Base-by-base conservation (phyloP, 2,797 vertebrate genomes). In the Gila robusta region DNA sequence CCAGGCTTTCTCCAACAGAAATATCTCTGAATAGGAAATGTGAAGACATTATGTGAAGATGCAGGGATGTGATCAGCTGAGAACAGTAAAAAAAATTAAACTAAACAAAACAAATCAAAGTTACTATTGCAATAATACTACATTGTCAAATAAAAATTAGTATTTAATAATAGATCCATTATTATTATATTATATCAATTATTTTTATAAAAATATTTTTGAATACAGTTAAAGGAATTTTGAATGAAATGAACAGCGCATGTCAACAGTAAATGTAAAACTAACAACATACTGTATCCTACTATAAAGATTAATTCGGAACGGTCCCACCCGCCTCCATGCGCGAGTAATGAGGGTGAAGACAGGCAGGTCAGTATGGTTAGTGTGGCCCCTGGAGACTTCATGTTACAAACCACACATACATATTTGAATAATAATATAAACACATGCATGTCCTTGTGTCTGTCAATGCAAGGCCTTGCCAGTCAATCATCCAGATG, bases 1-100 rank as follows among this genome's bases (percentile, higher is more conserved):
- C 70, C 39, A 82, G 37, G 64, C 39, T 64, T 85, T 41, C 39
- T 71, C 11, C 23, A 74, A 90, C 79, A 86, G 52, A 88, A 82
- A 87, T 73, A 47, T 52, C 80, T 78, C 83, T 88, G 82, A 80
- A 8, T 39, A 64, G n/a, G n/a, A 81, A n/a, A 44, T 44, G 12
- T 26, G 39, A 44, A 79, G 77, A 64, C 23, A 64, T 23, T 44
- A 7, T 52, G 21, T 78, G 62, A 67, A 49, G 41, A 67, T 79
- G 76, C 4, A 79, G 23, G 49, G 0, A 54, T 56, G 3, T 6
- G 5, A 37, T 56, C 11, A 35, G 73, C 47, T 14, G 32, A 54
- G 32, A 76, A 76, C 2, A 32, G 3, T 17, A 66, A 66, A 8
- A 12, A 62, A 14, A 62, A 62, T n/a, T n/a, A n/a, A n/a, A 47